Evolutionary conservation across 2,888 invertebrate species (phyloP), one percentile per base, ranked within the genome.

Genomic region (Icerya purchasi): DNA sequence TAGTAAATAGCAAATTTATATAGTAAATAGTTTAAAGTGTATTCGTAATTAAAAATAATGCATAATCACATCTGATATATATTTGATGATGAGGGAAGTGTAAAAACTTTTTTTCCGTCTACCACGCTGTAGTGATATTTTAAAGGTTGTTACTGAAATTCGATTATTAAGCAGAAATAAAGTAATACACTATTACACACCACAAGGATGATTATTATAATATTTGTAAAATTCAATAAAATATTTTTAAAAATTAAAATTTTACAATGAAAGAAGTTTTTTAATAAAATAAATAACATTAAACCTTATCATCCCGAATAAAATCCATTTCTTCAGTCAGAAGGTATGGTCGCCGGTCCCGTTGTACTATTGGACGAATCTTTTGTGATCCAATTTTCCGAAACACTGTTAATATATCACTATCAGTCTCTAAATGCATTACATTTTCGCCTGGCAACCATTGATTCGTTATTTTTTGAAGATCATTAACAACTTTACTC

Each of bases 401-500:
- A 60, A 90, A 72, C 25, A 88, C 66, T 69, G 88, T 83, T 23
- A 92, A 70, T 0, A 82, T 84, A 73, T 89, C 88, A 0, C 76
- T 72, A 64, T 76, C 75, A 67, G 83, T 86, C 67, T 91, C 89
- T 62, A 93, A 71, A 59, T 78, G 77, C 71, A 84, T 77, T 0
- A 90, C 67, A 72, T 90, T 94, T 69, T 88, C 87, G 63, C 85
- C 83, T 0, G 90, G 88, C 59, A 88, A 71, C 78, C 84, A 80
- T 70, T 82, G 83, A 8, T 79, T 76, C 52, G 88, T 72, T 65
- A 68, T 70, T 67, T 73, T 76, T 68, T 83, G 81, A n/a, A 83
- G 75, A 66, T 75, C 75, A 65, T 81, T 79, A 68, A 84, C 84
- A 65, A 76, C 77, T 53, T 79, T 78, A 61, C 79, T 79, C 20